A percentile compares a stretch with the other conserved stretches of the same genome.
Conservation (phyloP, 2,113 vertebrate genomes). For the Antidorcas marsupialis region DNA sequence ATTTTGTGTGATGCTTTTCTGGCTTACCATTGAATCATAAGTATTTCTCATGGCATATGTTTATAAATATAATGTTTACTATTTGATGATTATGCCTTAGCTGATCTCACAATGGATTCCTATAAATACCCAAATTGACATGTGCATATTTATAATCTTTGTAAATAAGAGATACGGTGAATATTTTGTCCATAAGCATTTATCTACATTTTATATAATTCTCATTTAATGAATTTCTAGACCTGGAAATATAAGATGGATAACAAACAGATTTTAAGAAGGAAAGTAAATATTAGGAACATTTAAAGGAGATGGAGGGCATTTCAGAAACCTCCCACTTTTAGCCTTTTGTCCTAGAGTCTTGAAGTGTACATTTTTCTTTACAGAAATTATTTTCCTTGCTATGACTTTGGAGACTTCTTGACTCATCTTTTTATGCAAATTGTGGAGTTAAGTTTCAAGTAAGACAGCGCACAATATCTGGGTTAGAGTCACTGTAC, state of each 20-base stretch:
- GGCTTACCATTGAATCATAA: neutral
- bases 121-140: neutral
- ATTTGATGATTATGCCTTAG: neutral
- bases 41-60: neutral
- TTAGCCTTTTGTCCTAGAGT: neutral
- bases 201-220: neutral
- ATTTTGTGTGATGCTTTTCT: neutral
- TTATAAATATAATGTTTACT: neutral
- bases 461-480: neutral
- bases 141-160: neutral
- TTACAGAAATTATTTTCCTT: neutral
- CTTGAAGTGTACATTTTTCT: neutral
- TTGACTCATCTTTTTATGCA: neutral
- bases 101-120: neutral
- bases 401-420: neutral
- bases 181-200: neutral
- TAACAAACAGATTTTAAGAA: neutral
- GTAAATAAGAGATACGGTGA: neutral
- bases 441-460: neutral
- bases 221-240: neutral
- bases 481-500: neutral
- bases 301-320: neutral
- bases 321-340: neutral
- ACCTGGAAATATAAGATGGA: neutral
- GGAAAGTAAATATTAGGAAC: neutral